Conservation (phyloP, 2,113 vertebrate species). For the Hippocampus barbouri region DNA sequence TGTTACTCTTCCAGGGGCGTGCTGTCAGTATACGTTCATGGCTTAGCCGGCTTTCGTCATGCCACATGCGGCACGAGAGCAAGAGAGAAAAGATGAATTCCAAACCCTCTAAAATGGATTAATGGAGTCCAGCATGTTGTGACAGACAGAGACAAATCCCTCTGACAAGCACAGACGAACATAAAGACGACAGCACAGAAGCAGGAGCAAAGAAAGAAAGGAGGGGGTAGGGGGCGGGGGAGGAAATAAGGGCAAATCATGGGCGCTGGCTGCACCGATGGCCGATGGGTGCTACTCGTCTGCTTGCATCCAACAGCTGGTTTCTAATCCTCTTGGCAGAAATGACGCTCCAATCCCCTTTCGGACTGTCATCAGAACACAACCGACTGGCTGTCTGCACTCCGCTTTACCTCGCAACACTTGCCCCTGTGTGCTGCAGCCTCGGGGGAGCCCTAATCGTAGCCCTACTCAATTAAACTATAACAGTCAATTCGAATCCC, state of each 20-base stretch:
- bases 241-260: conserved; percentile 18
- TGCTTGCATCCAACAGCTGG: conserved; percentile 63
- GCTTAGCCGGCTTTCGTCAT: conserved; percentile 28
- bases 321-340: conserved; percentile 74
- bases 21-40: neutral
- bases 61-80: conserved; percentile 23
- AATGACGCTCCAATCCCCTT: conserved; percentile 62
- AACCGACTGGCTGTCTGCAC: conserved; percentile 46
- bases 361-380: conserved; percentile 41
- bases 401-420: conserved; percentile 18
- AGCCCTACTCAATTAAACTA: neutral
- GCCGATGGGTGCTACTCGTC: conserved; percentile 46
- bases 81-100: conserved; percentile 35
- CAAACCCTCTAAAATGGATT: conserved; percentile 66
- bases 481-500: neutral
- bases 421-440: conserved; percentile 8
- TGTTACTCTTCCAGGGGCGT: conserved; percentile 24
- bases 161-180: conserved; percentile 44
- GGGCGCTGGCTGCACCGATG: conserved; percentile 23
- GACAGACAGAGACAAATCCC: conserved; percentile 56
- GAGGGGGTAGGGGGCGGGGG: neutral
- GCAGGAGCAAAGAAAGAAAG: conserved; percentile 9
- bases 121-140: conserved; percentile 52
- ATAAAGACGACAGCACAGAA: conserved; percentile 44
- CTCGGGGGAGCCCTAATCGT: neutral